Evolutionary conservation across 2,888 invertebrate species (phyloP).

Genomic region (Laspeyria flexula): DNA sequence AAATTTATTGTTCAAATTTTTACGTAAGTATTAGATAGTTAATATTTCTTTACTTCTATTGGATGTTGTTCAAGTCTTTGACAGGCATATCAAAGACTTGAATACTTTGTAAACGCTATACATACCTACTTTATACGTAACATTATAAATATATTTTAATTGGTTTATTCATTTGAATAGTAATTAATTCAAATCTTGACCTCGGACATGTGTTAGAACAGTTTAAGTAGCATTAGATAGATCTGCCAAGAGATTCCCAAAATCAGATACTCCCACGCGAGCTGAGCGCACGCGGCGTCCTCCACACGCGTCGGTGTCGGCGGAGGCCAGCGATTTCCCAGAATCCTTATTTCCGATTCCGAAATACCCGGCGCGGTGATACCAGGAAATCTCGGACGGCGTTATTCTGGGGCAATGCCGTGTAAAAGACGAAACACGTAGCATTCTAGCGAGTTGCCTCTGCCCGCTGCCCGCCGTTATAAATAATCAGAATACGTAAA

Average conservation of each 20-base stretch:
- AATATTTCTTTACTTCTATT: no score
- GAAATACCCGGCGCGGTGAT: conserved; percentile 77
- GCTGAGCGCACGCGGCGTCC: conserved; percentile 46
- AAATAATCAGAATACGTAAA: conserved; percentile 77
- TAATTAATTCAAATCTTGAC: no score
- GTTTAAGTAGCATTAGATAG: no score
- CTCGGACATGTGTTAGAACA: no score
- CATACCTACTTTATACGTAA: no score
- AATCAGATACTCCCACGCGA: conserved; percentile 42
- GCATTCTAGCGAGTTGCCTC: conserved; percentile 72
- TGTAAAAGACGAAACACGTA: conserved; percentile 79
- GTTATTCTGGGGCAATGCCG: conserved; percentile 81
- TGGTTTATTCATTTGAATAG: no score
- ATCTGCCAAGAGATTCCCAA: conserved; percentile 5
- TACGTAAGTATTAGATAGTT: no score
- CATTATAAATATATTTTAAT: no score
- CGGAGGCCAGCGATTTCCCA: conserved; percentile 77
- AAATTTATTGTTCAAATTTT: no score
- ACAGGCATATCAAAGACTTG: no score
- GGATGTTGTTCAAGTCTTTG: no score
- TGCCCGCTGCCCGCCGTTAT: conserved; percentile 68
- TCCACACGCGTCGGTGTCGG: conserved; percentile 50
- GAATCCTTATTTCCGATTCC: conserved; percentile 84
- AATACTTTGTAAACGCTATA: no score
- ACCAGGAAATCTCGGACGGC: conserved; percentile 78